Conservation (phyloP, 2,113 vertebrate genomes). For the Solea senegalensis region DNA sequence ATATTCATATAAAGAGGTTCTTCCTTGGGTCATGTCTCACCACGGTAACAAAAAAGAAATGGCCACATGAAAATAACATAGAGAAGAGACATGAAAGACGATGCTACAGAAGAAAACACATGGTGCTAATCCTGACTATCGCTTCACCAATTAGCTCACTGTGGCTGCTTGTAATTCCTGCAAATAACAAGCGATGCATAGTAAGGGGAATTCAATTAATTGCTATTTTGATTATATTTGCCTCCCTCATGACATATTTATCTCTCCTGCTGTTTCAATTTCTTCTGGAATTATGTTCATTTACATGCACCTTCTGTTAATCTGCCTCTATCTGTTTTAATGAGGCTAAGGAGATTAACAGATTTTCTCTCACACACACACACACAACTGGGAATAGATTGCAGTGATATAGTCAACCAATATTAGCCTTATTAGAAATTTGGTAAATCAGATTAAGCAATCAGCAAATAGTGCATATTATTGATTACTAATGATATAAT, state of each 20-base stretch:
- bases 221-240: constrained; percentile 78
- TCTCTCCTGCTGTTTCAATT: constrained; percentile 73
- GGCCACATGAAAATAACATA: neutral
- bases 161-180: constrained; percentile 58
- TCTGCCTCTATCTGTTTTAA: constrained; percentile 75
- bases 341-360: constrained; percentile 78
- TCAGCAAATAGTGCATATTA: neutral
- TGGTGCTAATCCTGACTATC: constrained; percentile 45
- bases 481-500: neutral
- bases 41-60: too few species aligned
- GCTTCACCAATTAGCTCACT: constrained; percentile 59
- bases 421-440: constrained; percentile 27
- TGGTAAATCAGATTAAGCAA: neutral
- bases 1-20: too few species aligned
- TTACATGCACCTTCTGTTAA: constrained; percentile 75
- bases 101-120: constrained; percentile 9
- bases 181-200: constrained; percentile 61
- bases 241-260: constrained; percentile 76
- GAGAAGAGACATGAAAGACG: constrained; percentile 11
- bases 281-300: constrained; percentile 74
- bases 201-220: constrained; percentile 75
- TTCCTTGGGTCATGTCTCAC: too few species aligned
- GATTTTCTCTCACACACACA: constrained; percentile 4
- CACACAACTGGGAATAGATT: neutral
- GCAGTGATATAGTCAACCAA: constrained; percentile 17